Evolutionary conservation across 1,140 invertebrate genomes (phyloP).

Genomic region (Camponotus vicinus): DNA sequence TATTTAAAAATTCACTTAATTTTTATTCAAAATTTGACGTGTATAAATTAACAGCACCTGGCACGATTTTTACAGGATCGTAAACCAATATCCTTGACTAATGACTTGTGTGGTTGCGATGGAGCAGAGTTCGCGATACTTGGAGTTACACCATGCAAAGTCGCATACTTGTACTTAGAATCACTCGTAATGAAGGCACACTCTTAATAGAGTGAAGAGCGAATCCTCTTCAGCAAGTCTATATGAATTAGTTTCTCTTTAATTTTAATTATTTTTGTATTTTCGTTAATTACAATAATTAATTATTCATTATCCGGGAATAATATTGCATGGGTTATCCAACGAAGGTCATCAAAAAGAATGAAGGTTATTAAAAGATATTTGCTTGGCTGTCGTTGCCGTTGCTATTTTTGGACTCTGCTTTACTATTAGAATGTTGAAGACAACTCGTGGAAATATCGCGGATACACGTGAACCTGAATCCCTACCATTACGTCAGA

Average conservation of each 20-base stretch:
- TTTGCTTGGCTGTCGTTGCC: conserved; percentile 65
- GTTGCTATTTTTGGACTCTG: conserved; percentile 33
- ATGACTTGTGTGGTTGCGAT: background rate
- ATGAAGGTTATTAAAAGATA: conserved; percentile 71
- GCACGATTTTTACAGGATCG: background rate
- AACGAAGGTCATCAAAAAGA: conserved; percentile 56
- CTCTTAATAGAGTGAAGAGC: background rate
- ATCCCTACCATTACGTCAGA: background rate
- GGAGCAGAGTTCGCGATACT: too few species aligned
- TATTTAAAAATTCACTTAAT: background rate
- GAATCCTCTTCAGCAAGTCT: background rate
- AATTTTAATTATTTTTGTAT: background rate
- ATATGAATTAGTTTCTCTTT: background rate
- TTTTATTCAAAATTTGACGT: background rate
- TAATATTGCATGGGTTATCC: background rate
- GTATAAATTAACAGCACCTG: too few species aligned
- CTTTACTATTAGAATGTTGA: conserved; percentile 60
- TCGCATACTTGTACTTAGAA: background rate
- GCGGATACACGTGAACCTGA: background rate
- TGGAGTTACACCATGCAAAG: background rate
- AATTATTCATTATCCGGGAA: background rate
- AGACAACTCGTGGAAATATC: conserved; percentile 9
- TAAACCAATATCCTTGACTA: background rate
- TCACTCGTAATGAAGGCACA: background rate
- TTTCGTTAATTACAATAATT: background rate